Evolutionary conservation across 2,888 invertebrate species (phyloP).

Genomic region (Ornithoptera priamus): DNA sequence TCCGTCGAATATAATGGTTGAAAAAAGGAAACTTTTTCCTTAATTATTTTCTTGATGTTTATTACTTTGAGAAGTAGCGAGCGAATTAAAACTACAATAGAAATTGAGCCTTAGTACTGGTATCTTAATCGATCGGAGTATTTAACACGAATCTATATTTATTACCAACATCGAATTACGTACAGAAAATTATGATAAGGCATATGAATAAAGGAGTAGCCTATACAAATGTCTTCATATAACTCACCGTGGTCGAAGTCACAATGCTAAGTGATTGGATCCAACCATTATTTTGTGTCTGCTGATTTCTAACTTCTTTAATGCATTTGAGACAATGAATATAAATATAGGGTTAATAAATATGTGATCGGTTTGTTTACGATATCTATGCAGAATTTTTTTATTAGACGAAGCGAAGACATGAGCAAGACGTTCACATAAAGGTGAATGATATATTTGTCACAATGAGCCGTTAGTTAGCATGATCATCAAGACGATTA

Average conservation of each 20-base stretch:
- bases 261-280: conserved; percentile 68
- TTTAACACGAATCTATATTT: conserved; percentile 13
- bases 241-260: conserved; percentile 53
- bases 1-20: conserved; percentile 67
- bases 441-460: no score
- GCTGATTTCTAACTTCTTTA: conserved; percentile 58
- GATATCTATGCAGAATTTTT: background rate
- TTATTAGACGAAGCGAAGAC: background rate
- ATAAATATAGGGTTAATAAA: conserved; percentile 41
- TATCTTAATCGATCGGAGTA: background rate
- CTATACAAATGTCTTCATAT: conserved; percentile 42
- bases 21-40: conserved; percentile 43
- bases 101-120: background rate
- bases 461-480: no score
- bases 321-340: conserved; percentile 55
- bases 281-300: conserved; percentile 60
- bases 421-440: no score
- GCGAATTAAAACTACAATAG: background rate
- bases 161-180: conserved; percentile 5
- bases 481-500: no score
- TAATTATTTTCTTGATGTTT: background rate
- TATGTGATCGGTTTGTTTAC: conserved; percentile 25
- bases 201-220: conserved; percentile 31
- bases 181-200: conserved; percentile 15
- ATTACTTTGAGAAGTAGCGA: background rate